Percentiles rank a stretch among this genome's conserved stretches.
phyloP scores from a whole-genome alignment of 2,113 vertebrate genomes.

The Larimichthys polyactis region DNA sequence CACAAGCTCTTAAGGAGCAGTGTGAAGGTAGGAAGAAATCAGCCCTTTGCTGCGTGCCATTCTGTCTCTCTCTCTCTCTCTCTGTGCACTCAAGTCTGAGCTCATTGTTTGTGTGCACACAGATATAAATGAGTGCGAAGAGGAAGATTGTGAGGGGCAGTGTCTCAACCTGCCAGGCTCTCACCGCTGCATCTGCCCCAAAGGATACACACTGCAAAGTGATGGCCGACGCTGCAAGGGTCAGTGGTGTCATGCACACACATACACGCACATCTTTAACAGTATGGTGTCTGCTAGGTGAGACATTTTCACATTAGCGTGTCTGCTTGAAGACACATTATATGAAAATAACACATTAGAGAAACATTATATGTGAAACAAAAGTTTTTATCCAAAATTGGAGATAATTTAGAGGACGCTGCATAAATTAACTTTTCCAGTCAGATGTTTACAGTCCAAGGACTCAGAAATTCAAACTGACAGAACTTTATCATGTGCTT shows the following conservation, averaged over 20 bases:
- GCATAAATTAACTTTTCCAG: too few species aligned
- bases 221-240: slow-evolving; percentile 70
- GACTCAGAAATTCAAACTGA: neutral
- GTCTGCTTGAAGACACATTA: neutral
- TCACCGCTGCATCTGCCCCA: slow-evolving; percentile 76
- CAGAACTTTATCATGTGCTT: neutral
- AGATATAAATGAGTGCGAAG: slow-evolving; percentile 79
- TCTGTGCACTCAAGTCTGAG: neutral
- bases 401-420: neutral
- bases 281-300: neutral
- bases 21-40: slow-evolving; percentile 59
- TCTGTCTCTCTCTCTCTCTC: too few species aligned
- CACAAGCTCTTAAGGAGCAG: neutral
- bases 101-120: slow-evolving; percentile 22
- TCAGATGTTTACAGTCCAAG: neutral
- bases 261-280: neutral
- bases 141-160: slow-evolving; percentile 73
- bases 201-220: slow-evolving; percentile 62
- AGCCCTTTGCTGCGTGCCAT: too few species aligned
- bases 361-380: neutral
- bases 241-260: slow-evolving; percentile 33
- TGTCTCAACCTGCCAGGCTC: slow-evolving; percentile 79
- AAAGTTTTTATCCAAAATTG: neutral
- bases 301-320: neutral
- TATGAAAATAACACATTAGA: neutral